Percentiles rank a stretch among this genome's conserved stretches.
Conservation (phyloP, 2,797 vertebrate genomes). For the Steatocranus sp. region DNA sequence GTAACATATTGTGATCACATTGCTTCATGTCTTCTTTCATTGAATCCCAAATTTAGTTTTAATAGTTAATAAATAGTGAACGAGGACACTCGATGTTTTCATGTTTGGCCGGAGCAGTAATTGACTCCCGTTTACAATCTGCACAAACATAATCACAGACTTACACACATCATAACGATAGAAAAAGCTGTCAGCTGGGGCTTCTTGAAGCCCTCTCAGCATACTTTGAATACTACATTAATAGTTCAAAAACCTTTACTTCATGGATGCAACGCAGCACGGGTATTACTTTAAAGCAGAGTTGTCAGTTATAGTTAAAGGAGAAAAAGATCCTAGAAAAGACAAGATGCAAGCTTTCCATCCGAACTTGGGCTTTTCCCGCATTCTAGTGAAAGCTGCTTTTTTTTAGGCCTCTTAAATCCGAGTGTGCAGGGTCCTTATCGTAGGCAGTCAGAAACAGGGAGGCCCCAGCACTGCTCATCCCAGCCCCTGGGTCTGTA, state of each 20-base stretch:
- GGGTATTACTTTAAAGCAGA: neutral
- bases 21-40: neutral
- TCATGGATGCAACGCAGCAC: neutral
- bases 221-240: neutral
- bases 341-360: neutral
- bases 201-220: neutral
- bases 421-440: slow-evolving; percentile 55
- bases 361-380: neutral
- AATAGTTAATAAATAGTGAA: neutral
- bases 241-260: neutral
- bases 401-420: slow-evolving; percentile 65
- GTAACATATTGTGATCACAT: neutral
- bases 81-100: rapidly evolving
- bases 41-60: neutral
- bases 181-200: neutral
- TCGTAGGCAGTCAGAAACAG: slow-evolving; percentile 67
- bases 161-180: slow-evolving; percentile 20
- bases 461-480: slow-evolving; percentile 47
- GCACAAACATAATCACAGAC: slow-evolving; percentile 7
- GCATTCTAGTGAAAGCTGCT: slow-evolving; percentile 57
- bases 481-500: slow-evolving; percentile 53
- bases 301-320: neutral
- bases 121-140: neutral
- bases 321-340: neutral
- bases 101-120: neutral